Conservation (phyloP, 2,113 vertebrate species). For the rabbit (Oryctolagus cuniculus) region mOryCun1.1 NC_091434.1:149897001-149897500, state of each 20-base stretch:
- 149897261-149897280: neutral
- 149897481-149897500: neutral
- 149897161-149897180: neutral
- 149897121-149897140: neutral
- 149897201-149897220: neutral
- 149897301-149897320: neutral
- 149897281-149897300: neutral
- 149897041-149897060: too few relatives aligned
- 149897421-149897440: neutral
- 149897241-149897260: neutral
- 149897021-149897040: too few relatives aligned
- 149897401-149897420: neutral
- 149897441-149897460: slow-evolving; percentile 23
- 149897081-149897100: neutral
- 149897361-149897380: neutral
- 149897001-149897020: too few relatives aligned
- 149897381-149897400: neutral
- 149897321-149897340: neutral
- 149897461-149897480: neutral
- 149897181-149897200: neutral
- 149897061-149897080: too few relatives aligned
- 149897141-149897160: neutral
- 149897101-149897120: neutral
- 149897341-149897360: neutral
- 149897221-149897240: neutral